Percentiles rank a stretch among this genome's conserved stretches.
Conservation (phyloP, 1,140 invertebrate species). For the Cyclina sinensis region DNA sequence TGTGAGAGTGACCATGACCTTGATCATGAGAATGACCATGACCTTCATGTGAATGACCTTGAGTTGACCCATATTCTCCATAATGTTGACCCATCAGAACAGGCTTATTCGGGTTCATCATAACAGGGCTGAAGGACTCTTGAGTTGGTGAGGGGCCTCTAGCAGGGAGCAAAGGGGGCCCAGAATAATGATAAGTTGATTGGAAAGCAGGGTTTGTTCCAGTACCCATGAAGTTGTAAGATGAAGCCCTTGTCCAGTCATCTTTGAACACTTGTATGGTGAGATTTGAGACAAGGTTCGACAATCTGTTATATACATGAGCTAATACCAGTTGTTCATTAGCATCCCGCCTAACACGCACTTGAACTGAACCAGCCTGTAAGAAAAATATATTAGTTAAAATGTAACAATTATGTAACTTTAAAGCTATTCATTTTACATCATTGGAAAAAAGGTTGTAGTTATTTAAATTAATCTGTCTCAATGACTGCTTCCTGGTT, state of each 20-base stretch:
- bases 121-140: conserved; percentile 21
- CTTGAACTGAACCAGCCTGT: conserved; percentile 89
- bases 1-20: conserved; percentile 65
- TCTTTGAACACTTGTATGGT: conserved; percentile 89
- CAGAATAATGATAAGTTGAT: conserved; percentile 57
- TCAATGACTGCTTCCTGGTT: too few relatives aligned
- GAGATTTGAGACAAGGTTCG: conserved; percentile 88
- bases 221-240: conserved; percentile 71
- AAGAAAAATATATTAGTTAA: too few relatives aligned
- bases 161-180: conserved; percentile 25
- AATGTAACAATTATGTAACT: too few relatives aligned
- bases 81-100: background rate
- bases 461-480: too few relatives aligned
- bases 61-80: conserved; percentile 41
- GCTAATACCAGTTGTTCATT: conserved; percentile 90
- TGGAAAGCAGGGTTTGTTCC: conserved; percentile 60
- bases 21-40: conserved; percentile 65
- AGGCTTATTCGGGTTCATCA: conserved; percentile 2
- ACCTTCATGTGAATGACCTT: conserved; percentile 69
- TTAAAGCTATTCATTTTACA: too few relatives aligned
- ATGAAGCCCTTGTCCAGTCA: conserved; percentile 86
- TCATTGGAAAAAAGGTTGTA: too few relatives aligned
- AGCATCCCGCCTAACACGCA: conserved; percentile 90
- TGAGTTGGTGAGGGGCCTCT: conserved; percentile 67
- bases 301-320: conserved; percentile 89